phyloP scores from a whole-genome alignment of 1,140 invertebrate species.

The Papilio aristodemus region DNA sequence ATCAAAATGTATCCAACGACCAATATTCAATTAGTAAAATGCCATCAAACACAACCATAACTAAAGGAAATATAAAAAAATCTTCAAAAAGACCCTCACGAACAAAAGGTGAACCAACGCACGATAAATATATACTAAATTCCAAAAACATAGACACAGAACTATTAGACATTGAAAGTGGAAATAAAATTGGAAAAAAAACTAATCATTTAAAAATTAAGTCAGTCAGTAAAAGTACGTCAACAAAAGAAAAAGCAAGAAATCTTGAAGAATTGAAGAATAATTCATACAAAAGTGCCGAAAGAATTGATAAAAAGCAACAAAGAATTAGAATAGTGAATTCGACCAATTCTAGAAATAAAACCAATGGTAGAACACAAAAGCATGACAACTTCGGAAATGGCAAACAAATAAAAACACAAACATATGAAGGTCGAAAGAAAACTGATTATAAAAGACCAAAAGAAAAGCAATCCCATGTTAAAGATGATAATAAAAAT shows the following conservation, averaged over 20 bases:
- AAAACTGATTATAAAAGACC: neutral
- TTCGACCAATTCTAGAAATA: neutral
- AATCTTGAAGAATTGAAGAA: neutral
- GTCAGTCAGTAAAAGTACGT: neutral
- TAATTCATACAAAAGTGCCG: neutral
- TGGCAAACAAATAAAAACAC: neutral
- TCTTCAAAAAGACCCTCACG: neutral
- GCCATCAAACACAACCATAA: too few relatives aligned
- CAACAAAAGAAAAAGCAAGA: neutral
- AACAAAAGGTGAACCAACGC: neutral
- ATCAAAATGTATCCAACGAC: neutral
- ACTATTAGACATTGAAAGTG: neutral
- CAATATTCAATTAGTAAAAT: neutral
- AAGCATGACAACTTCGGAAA: neutral
- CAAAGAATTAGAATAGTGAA: neutral
- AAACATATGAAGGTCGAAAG: neutral
- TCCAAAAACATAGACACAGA: neutral
- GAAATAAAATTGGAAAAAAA: neutral
- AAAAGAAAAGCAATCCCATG: neutral
- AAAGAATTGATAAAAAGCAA: neutral
- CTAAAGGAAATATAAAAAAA: neutral
- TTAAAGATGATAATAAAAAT: neutral
- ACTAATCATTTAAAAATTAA: neutral
- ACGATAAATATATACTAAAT: neutral
- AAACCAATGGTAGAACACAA: neutral